Evolutionary conservation across 2,888 invertebrate species (phyloP), one percentile per base, ranked within the genome.

Genomic region (Candidula unifasciata): DNA sequence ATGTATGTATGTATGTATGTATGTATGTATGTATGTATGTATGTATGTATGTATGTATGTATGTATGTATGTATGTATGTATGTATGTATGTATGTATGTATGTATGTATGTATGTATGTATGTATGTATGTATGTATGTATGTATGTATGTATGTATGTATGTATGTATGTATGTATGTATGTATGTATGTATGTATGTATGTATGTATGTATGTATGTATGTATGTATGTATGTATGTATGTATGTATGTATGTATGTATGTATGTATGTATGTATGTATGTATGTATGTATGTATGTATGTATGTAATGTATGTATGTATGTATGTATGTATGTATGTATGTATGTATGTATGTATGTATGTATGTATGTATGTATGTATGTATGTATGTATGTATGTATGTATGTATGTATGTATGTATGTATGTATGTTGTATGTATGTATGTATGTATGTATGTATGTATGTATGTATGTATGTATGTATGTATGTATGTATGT

Each of bases 41-140:
- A 54, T 13, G 10, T 18, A 18, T 54, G 13, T 54, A 18, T 54
- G 13, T 54, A 18, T 54, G 54, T 10, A 54, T 13, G 10, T 18
- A 18, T 54, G 13, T 54, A 18, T 54, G 13, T 54, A 18, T 54
- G 54, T 10, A 54, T 54, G 24, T 30, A 24, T 33, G 35, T 73
- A 27, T 73, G 35, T 73, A 27, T 73, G 21, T 52, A 18, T 18
- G 8, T 54, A 35, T 44, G 8, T n/a, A n/a, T 52, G 5, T 52
- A 24, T 52, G 6, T 54, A 21, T 44, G n/a, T 18, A 35, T 77
- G n/a, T 44, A 18, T 52, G 44, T 77, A 18, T 77, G 27, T 77
- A 5, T 52, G 44, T 77, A 66, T 60, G 66, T 79, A 64, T 64
- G 60, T 64, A 66, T 79, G 64, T 79, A 66, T 54, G 13, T 54